Evolutionary conservation across 1,140 invertebrate species (phyloP).

Genomic region (Drosophila melanica): DNA sequence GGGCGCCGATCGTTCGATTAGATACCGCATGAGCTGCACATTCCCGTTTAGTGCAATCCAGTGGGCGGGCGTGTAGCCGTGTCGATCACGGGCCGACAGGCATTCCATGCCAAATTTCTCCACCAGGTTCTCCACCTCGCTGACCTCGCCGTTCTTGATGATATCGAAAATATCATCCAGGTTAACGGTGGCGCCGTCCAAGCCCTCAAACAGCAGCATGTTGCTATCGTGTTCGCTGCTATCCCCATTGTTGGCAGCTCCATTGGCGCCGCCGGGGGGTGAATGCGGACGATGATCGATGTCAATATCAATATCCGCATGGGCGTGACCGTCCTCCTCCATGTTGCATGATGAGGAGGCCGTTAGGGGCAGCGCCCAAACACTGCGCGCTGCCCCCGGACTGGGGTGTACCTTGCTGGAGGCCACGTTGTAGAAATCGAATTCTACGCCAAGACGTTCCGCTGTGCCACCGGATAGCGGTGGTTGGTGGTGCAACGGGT

Average conservation of each 20-base stretch:
- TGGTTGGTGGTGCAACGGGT: conserved; percentile 79
- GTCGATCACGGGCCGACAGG: conserved; percentile 91
- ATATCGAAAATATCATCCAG: conserved; percentile 83
- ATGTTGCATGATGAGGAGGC: conserved; percentile 87
- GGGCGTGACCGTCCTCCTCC: conserved; percentile 85
- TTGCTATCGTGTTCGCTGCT: conserved; percentile 78
- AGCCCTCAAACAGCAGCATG: conserved; percentile 72
- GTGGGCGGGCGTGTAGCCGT: conserved; percentile 96
- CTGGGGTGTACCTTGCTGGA: conserved; percentile 88
- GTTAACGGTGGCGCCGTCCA: conserved; percentile 84
- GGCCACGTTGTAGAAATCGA: conserved; percentile 83
- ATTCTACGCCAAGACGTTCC: conserved; percentile 76
- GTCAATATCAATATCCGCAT: conserved; percentile 77
- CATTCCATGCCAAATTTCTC: conserved; percentile 90
- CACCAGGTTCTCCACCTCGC: conserved; percentile 90
- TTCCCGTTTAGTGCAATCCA: conserved; percentile 96
- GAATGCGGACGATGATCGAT: conserved; percentile 83
- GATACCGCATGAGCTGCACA: conserved; percentile 92
- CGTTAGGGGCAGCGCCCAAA: conserved; percentile 91
- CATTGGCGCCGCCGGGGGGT: conserved; percentile 50
- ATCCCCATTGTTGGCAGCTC: conserved; percentile 11
- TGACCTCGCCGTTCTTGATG: conserved; percentile 86
- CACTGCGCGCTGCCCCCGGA: conserved; percentile 92
- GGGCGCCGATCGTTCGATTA: conserved; percentile 92
- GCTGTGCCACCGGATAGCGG: conserved; percentile 65